A percentile compares a stretch with the other conserved stretches of the same genome.
Evolutionary conservation across 2,113 vertebrate genomes (phyloP).

Genomic region (Poicephalus meyeri): DNA sequence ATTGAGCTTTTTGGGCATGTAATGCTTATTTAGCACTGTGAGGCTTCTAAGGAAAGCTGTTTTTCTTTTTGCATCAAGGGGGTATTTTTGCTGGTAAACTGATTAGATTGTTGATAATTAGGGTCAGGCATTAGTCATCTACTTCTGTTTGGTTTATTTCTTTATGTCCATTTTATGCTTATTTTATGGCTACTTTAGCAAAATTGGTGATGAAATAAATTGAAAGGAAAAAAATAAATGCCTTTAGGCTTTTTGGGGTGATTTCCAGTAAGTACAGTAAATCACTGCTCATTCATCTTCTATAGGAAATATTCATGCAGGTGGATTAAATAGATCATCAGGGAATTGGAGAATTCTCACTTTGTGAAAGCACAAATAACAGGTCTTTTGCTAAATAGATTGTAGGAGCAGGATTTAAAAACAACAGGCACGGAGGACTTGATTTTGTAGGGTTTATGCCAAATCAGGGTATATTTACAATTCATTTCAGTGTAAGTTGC

Average conservation of each 20-base stretch:
- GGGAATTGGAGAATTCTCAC: neutral
- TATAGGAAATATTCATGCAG: neutral
- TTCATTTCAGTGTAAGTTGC: neutral
- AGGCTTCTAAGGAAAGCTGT: neutral
- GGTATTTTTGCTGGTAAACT: neutral
- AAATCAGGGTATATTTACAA: neutral
- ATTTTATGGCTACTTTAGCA: neutral
- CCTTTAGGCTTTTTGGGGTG: neutral
- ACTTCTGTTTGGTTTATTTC: neutral
- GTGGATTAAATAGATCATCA: neutral
- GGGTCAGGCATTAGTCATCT: neutral
- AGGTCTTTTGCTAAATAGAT: neutral
- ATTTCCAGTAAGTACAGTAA: neutral
- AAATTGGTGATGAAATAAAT: neutral
- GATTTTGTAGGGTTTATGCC: neutral
- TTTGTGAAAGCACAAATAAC: neutral
- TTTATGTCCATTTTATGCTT: neutral
- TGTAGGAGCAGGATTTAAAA: neutral
- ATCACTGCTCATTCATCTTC: neutral
- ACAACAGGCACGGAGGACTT: fast-evolving
- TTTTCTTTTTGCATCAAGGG: neutral
- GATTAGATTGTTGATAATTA: slow-evolving; percentile 3
- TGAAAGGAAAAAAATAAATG: neutral
- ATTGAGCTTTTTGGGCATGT: neutral
- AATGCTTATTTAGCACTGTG: neutral